Evolutionary conservation across 2,113 vertebrate genomes (phyloP).

Genomic region (Ranitomeya imitator): DNA sequence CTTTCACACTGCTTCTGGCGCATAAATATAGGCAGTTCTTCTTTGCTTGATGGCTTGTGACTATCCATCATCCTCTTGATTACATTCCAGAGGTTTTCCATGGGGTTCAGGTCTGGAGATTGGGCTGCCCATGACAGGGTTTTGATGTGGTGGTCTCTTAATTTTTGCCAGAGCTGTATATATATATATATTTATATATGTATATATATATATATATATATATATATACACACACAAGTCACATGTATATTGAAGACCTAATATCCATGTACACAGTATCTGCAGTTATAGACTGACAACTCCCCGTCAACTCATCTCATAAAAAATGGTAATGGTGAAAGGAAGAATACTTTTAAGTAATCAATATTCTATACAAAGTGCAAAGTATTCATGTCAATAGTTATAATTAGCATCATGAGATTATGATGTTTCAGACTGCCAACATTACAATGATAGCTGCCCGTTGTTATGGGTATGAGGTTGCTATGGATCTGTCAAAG

Average conservation of each 20-base stretch:
- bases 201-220: no score
- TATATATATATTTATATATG: no score
- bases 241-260: background rate
- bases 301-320: background rate
- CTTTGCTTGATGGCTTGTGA: no score
- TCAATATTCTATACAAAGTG: background rate
- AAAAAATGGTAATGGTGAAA: background rate
- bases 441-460: background rate
- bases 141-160: no score
- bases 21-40: no score
- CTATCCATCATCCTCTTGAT: no score
- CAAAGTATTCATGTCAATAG: background rate
- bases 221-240: background rate
- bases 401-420: background rate
- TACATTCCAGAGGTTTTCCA: no score
- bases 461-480: conserved; percentile 1
- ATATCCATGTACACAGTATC: background rate
- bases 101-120: no score
- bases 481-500: conserved; percentile 15
- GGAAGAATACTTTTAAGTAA: background rate
- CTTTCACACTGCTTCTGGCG: no score
- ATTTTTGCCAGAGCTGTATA: no score
- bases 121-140: no score
- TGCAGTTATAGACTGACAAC: background rate
- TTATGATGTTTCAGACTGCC: background rate